Conservation (phyloP, 2,888 invertebrate genomes). For the Dryomyza anilis region DNA sequence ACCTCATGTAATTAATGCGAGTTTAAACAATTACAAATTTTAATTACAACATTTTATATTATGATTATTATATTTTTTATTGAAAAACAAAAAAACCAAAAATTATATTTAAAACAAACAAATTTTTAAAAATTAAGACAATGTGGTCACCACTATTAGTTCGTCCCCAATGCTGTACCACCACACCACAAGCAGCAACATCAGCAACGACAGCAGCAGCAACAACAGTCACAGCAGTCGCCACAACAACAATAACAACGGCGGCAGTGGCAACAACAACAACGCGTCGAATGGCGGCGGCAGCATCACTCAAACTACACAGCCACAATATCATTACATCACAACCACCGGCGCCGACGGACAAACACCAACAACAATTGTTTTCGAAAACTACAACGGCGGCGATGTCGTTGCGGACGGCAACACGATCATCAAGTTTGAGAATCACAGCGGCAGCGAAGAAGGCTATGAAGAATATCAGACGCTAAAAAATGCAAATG, state of each 20-base stretch:
- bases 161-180: conserved; percentile 54
- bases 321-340: conserved; percentile 56
- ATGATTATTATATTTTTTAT: conserved; percentile 30
- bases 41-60: conserved; percentile 1
- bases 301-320: conserved; percentile 33
- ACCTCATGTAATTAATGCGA: no score
- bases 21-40: background rate
- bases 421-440: conserved; percentile 50
- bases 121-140: conserved; percentile 60
- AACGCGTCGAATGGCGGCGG: conserved; percentile 15
- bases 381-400: conserved; percentile 54
- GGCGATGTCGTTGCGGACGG: conserved; percentile 40
- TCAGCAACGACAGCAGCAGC: conserved; percentile 18
- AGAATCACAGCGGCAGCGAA: conserved; percentile 33
- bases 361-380: conserved; percentile 51
- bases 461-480: conserved; percentile 9
- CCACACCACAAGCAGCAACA: conserved; percentile 34
- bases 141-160: conserved; percentile 61
- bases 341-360: conserved; percentile 50
- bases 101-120: conserved; percentile 50
- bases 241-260: conserved; percentile 35
- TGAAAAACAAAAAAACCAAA: conserved; percentile 27
- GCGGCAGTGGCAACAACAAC: conserved; percentile 30
- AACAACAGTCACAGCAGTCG: conserved; percentile 35
- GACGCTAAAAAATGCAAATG: conserved; percentile 3